A percentile compares a stretch with the other conserved stretches of the same genome.
Conservation (phyloP, 2,113 vertebrate species). For the Apteryx owenii region DNA sequence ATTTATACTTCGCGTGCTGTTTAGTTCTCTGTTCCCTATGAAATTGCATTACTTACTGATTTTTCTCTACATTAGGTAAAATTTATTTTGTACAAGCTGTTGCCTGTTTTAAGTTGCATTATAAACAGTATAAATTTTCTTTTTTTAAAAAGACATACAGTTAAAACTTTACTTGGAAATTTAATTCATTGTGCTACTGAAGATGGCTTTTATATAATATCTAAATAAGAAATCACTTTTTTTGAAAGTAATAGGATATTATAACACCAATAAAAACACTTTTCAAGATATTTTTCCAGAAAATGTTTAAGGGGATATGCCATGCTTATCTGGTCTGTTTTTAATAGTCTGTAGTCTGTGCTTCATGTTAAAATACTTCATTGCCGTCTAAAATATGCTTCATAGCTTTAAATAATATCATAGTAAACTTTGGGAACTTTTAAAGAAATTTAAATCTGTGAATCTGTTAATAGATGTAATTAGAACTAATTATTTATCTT, state of each 20-base stretch:
- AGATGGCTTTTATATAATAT: background rate
- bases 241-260: background rate
- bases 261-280: background rate
- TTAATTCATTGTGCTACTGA: background rate
- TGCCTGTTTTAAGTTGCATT: background rate
- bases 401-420: background rate
- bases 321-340: background rate
- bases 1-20: background rate
- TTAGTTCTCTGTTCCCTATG: background rate
- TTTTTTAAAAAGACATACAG: background rate
- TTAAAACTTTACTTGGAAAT: background rate
- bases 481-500: background rate
- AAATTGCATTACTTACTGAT: background rate
- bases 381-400: background rate
- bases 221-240: background rate
- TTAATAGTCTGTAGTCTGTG: too few species aligned
- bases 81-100: background rate
- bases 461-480: background rate
- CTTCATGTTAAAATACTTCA: too few species aligned
- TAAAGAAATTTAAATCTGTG: too few species aligned
- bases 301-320: background rate
- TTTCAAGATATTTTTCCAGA: background rate
- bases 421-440: background rate
- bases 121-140: background rate
- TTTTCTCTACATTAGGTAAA: background rate